Evolutionary conservation across 2,888 invertebrate genomes (phyloP).

Genomic region (Cephalotes varians): DNA sequence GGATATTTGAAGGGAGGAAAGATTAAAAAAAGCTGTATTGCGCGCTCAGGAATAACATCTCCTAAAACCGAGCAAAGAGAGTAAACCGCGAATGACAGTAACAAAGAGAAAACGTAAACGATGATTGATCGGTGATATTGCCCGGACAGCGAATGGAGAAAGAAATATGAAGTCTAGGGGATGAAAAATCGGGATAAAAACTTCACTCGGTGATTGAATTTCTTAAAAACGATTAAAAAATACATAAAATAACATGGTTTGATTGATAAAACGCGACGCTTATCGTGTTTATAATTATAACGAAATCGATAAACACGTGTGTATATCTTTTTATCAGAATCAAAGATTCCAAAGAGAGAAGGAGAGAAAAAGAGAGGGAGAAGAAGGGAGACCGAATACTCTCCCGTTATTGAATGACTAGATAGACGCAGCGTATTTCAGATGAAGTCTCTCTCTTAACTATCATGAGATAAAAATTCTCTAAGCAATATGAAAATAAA

Average conservation of each 20-base stretch:
- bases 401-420: not conserved
- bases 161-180: not conserved
- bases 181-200: no score
- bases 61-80: not conserved
- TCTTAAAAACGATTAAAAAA: not conserved
- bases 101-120: not conserved
- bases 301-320: not conserved
- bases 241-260: not conserved
- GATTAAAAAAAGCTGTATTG: not conserved
- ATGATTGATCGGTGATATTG: not conserved
- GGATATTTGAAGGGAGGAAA: not conserved
- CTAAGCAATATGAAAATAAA: not conserved
- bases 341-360: not conserved
- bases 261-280: not conserved
- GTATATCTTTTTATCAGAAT: conserved; percentile 4
- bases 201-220: not conserved
- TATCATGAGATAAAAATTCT: conserved; percentile 7
- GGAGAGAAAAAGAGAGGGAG: not conserved
- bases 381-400: not conserved
- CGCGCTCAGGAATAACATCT: not conserved
- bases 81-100: not conserved
- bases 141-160: no score
- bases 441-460: not conserved
- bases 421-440: not conserved
- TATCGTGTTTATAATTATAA: not conserved